Evolutionary conservation across 2,888 invertebrate genomes (phyloP).

Genomic region (Bembecia ichneumoniformis): DNA sequence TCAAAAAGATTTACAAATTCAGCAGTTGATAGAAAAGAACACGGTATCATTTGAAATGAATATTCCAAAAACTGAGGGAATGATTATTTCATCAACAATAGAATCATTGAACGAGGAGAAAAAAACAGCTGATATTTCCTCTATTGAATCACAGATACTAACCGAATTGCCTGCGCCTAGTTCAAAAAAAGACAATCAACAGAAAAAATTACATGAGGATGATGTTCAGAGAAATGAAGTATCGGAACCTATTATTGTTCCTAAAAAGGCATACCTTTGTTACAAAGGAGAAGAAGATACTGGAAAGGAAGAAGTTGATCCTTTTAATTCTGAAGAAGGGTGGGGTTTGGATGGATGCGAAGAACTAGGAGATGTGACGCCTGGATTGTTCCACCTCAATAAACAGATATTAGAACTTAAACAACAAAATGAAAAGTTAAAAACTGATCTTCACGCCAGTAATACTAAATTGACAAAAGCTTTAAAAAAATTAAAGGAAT

Average conservation of each 20-base stretch:
- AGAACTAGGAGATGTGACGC: constrained; percentile 35
- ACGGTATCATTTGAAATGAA: constrained; percentile 60
- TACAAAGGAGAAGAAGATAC: constrained; percentile 38
- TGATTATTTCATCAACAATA: constrained; percentile 62
- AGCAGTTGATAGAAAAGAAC: constrained; percentile 46
- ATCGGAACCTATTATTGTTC: constrained; percentile 52
- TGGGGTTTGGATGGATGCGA: constrained; percentile 53
- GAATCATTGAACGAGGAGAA: constrained; percentile 41
- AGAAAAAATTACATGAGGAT: constrained; percentile 18
- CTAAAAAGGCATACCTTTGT: constrained; percentile 71
- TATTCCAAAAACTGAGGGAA: constrained; percentile 66
- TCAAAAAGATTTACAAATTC: constrained; percentile 48
- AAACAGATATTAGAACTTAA: constrained; percentile 73
- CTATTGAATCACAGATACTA: constrained; percentile 58
- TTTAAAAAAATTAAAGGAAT: constrained; percentile 86
- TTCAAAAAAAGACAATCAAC: constrained; percentile 27
- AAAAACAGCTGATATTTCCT: constrained; percentile 31
- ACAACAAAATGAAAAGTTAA: constrained; percentile 69
- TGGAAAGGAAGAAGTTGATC: constrained; percentile 30
- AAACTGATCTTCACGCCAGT: constrained; percentile 74
- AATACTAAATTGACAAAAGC: constrained; percentile 84
- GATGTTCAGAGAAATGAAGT: constrained; percentile 14
- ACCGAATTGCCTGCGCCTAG: constrained; percentile 21
- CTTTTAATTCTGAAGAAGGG: constrained; percentile 60
- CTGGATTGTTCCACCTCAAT: constrained; percentile 70